These are phyloP conservation scores for Phylloscopus trochilus DNA, from an alignment of 2,113 vertebrate species.

Conservation along the genomic window DNA sequence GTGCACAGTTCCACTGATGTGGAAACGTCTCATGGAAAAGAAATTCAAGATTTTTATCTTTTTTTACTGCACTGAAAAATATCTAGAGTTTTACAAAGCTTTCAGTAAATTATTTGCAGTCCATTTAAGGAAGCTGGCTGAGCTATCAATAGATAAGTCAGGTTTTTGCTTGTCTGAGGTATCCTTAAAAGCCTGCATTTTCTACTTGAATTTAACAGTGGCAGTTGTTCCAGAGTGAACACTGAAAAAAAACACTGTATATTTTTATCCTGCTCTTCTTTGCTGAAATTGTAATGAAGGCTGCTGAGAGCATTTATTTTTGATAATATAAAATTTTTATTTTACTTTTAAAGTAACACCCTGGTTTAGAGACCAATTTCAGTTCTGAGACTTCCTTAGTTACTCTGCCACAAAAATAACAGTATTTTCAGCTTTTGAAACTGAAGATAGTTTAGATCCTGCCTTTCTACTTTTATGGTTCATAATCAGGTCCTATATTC, in stretches of 20 bases:
- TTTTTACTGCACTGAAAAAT: constrained; percentile 51
- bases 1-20: not conserved
- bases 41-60: constrained; percentile 44
- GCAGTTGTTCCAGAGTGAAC: not conserved
- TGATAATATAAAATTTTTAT: not conserved
- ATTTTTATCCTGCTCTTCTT: not conserved
- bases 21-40: constrained; percentile 13
- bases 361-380: not conserved
- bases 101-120: constrained; percentile 38
- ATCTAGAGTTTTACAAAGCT: constrained; percentile 30
- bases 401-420: not conserved
- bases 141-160: constrained; percentile 43
- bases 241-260: not conserved
- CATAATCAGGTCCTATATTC: not conserved
- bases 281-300: not conserved
- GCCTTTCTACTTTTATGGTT: not conserved
- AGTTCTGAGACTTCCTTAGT: not conserved
- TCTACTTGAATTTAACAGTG: constrained; percentile 17
- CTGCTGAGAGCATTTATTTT: not conserved
- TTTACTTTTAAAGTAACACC: not conserved
- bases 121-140: constrained; percentile 18
- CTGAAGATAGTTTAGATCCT: not conserved
- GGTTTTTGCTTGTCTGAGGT: constrained; percentile 31
- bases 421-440: not conserved
- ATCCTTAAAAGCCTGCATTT: constrained; percentile 35